These are phyloP conservation scores for Chaetodon auriga DNA, from an alignment of 2,113 vertebrate species.

Conservation along the genomic window DNA sequence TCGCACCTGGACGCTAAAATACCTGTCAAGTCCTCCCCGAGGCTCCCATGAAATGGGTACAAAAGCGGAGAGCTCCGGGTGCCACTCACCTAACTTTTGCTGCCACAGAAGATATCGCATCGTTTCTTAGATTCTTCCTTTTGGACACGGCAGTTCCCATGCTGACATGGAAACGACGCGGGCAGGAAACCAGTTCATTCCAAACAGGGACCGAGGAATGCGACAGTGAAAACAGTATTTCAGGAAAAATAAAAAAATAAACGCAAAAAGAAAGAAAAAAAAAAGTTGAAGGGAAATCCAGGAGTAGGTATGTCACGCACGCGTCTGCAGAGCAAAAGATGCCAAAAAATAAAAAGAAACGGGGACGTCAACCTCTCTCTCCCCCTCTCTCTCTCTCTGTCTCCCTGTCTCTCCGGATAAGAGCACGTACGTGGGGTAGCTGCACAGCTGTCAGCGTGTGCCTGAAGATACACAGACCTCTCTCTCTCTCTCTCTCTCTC, in stretches of 20 bases:
- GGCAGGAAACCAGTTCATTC: slow-evolving; percentile 80
- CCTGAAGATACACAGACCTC: slow-evolving; percentile 66
- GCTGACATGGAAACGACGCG: slow-evolving; percentile 85
- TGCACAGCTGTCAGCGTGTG: slow-evolving; percentile 70
- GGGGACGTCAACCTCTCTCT: slow-evolving; percentile 5
- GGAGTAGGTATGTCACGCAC: slow-evolving; percentile 44
- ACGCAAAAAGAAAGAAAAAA: neutral
- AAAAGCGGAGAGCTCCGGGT: neutral
- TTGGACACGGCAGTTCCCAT: slow-evolving; percentile 97
- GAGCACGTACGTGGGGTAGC: slow-evolving; percentile 66
- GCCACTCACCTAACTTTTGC: slow-evolving; percentile 96
- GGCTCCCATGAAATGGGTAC: neutral
- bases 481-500: slow-evolving; percentile 31
- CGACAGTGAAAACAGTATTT: slow-evolving; percentile 25
- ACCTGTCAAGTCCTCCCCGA: neutral
- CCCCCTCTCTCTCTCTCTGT: slow-evolving; percentile 28
- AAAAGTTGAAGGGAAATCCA: slow-evolving; percentile 70
- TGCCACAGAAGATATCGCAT: slow-evolving; percentile 97
- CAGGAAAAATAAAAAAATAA: neutral
- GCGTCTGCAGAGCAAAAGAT: slow-evolving; percentile 53
- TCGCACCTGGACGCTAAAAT: slow-evolving; percentile 5
- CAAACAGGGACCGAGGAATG: slow-evolving; percentile 68
- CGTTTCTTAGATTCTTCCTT: slow-evolving; percentile 94
- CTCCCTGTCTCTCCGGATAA: slow-evolving; percentile 34
- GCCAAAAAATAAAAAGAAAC: neutral